These are phyloP conservation scores for Onychorhynchus coronatus DNA, from an alignment of 2,113 vertebrate genomes.

Conservation along the genomic window DNA sequence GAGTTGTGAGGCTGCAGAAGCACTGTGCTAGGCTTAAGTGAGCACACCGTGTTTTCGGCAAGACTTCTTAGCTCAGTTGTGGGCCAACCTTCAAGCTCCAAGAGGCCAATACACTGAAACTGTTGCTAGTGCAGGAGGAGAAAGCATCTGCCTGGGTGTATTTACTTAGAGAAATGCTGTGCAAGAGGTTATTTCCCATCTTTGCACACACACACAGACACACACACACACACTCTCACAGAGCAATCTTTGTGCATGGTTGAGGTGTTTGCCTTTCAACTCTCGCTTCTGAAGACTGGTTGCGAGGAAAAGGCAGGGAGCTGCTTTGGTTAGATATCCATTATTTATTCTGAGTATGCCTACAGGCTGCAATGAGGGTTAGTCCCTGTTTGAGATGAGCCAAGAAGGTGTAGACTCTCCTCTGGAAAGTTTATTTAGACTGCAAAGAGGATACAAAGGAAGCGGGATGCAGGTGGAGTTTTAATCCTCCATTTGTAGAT, in stretches of 20 bases:
- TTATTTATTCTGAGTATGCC: not conserved
- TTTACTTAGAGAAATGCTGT: not conserved
- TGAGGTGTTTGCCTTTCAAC: not conserved
- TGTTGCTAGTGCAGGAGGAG: not conserved
- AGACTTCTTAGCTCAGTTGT: not conserved
- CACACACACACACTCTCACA: too few relatives aligned
- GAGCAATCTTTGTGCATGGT: not conserved
- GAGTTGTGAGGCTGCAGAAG: not conserved
- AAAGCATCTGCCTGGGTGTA: not conserved
- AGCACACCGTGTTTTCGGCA: not conserved
- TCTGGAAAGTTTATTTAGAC: not conserved
- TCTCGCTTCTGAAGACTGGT: not conserved
- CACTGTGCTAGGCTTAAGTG: not conserved
- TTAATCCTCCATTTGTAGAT: not conserved
- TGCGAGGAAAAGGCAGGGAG: not conserved
- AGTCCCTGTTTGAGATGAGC: not conserved
- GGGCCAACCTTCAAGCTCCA: not conserved
- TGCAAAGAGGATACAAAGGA: not conserved
- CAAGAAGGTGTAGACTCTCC: not conserved
- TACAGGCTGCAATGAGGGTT: not conserved
- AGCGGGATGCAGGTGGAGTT: accelerated
- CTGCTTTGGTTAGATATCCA: not conserved
- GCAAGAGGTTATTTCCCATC: not conserved
- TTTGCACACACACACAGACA: not conserved
- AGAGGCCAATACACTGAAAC: not conserved